phyloP scores from a whole-genome alignment of 2,888 invertebrate genomes.

The Ernsta delagoae region DNA sequence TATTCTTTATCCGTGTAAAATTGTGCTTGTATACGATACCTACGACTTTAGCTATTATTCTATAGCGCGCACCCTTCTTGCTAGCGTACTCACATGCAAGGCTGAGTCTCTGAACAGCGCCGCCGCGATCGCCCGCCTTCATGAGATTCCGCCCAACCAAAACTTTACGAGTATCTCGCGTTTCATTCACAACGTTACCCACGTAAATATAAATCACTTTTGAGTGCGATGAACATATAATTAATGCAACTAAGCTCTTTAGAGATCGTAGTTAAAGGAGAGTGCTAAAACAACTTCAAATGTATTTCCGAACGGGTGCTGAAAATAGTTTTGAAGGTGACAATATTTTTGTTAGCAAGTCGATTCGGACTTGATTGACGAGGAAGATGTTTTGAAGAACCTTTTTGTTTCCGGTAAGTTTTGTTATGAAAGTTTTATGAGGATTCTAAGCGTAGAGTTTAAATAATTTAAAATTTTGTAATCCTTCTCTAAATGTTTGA shows the following conservation, averaged over 20 bases:
- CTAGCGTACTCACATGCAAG: neutral
- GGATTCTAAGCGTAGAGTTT: too few species aligned
- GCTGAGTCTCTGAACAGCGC: neutral
- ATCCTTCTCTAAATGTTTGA: too few species aligned
- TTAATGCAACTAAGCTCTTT: neutral
- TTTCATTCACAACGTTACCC: neutral
- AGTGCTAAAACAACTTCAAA: too few species aligned
- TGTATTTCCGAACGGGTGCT: neutral
- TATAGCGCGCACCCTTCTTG: neutral
- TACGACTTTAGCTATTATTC: neutral
- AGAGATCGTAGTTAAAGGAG: neutral
- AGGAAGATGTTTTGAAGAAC: neutral
- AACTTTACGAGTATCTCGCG: slow-evolving; percentile 3
- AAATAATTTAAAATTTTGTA: too few species aligned
- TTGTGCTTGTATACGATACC: too few species aligned
- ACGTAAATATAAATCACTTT: neutral
- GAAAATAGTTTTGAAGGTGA: slow-evolving; percentile 6
- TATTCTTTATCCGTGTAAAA: too few species aligned
- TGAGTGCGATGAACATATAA: neutral
- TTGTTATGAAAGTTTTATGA: neutral
- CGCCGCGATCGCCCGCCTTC: neutral
- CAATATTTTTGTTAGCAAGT: neutral
- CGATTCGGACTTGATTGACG: neutral
- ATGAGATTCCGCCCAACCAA: neutral
- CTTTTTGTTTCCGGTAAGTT: neutral